These are phyloP conservation scores for Psephotus haematonotus DNA, from an alignment of 2,113 vertebrate genomes.

Conservation along the genomic window DNA sequence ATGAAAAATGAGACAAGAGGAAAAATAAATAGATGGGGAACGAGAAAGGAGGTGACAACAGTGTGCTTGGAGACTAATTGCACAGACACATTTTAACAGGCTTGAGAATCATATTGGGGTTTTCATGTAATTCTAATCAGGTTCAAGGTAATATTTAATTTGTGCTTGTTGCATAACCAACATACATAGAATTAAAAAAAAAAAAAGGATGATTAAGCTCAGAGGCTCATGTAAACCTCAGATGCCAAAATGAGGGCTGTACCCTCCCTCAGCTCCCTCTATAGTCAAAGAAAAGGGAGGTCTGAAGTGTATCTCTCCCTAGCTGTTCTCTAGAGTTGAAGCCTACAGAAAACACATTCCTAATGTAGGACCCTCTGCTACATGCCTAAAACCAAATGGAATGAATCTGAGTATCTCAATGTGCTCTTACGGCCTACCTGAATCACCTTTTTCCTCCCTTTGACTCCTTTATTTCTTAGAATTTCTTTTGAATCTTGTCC, in stretches of 20 bases:
- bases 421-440: neutral
- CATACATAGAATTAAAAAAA: neutral
- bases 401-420: neutral
- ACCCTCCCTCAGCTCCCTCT: neutral
- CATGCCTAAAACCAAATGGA: neutral
- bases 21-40: neutral
- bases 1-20: constrained; percentile 27
- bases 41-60: neutral
- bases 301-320: neutral
- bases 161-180: neutral
- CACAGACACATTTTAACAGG: constrained; percentile 1
- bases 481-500: neutral
- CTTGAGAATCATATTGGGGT: neutral
- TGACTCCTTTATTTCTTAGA: neutral
- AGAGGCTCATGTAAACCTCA: neutral
- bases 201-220: neutral
- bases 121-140: constrained; percentile 14
- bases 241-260: neutral
- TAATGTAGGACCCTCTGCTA: neutral
- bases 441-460: neutral
- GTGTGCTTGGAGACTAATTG: constrained; percentile 6
- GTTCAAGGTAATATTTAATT: constrained; percentile 27
- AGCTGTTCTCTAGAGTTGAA: neutral
- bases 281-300: neutral
- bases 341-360: neutral